Evolutionary conservation across 2,113 vertebrate genomes (phyloP).

Genomic region (Syngnathus scovelli): DNA sequence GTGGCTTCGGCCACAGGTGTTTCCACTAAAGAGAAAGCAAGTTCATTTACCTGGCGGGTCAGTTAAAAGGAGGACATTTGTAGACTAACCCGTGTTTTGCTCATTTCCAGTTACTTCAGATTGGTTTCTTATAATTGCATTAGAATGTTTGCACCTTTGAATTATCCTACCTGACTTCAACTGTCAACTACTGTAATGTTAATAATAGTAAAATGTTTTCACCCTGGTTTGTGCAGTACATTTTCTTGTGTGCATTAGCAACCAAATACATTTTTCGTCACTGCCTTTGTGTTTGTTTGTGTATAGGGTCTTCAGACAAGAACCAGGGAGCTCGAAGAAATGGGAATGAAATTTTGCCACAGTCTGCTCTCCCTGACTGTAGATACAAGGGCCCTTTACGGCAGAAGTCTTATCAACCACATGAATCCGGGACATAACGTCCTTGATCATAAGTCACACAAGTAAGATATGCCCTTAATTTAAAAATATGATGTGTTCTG

Average conservation of each 20-base stretch:
- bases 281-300: conserved; percentile 6
- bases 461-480: conserved; percentile 46
- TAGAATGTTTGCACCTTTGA: no score
- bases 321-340: conserved; percentile 84
- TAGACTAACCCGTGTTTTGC: no score
- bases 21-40: no score
- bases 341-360: conserved; percentile 87
- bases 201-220: background rate
- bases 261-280: background rate
- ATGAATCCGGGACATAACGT: conserved; percentile 69
- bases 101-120: no score
- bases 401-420: conserved; percentile 63
- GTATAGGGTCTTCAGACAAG: conserved; percentile 84
- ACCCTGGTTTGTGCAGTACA: background rate
- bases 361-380: conserved; percentile 80
- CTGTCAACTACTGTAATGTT: no score
- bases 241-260: conserved; percentile 1
- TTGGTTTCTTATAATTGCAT: no score
- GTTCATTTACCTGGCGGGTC: no score
- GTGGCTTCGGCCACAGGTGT: no score
- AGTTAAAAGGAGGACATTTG: no score
- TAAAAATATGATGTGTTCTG: background rate
- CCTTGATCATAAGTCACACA: conserved; percentile 68
- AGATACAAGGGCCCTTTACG: conserved; percentile 67
- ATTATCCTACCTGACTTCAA: no score